Evolutionary conservation across 2,888 invertebrate genomes (phyloP), one percentile per base, ranked within the genome.

Genomic region (Ptilodon capucinus): DNA sequence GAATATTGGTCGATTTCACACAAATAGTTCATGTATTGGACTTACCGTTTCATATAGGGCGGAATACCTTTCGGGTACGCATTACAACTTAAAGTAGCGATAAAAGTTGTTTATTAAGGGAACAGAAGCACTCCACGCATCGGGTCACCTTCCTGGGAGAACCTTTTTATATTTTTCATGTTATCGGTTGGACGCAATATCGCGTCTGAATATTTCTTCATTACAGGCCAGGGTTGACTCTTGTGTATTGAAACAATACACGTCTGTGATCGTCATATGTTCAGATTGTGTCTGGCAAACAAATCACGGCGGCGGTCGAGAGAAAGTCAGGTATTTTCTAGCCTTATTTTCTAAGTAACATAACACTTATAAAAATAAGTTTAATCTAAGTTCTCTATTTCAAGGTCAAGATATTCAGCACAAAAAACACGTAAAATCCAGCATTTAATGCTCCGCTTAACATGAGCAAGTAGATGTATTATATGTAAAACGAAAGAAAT

Each of bases 91-190:
- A 74, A 73, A 63, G 68, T 50, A 46, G 46, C 57, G 52, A 77
- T 82, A 79, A 80, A 79, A 68, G 52, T 70, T 63, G 59, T 79
- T 76, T 73, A 78, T 76, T 70, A 69, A 71, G 19, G 28, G 39
- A 58, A 61, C 65, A 51, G 45, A 44, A 48, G 42, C 48, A 44
- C 50, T 41, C 52, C n/a, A 42, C 51, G 46, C 56, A 21, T 36
- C 47, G 62, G 67, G 61, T 64, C 64, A 62, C 64, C 55, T 60
- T 57, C 41, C 45, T 59, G 36, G 48, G 50, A 45, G 45, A 54
- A 43, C 60, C 54, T 64, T 62, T 51, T 45, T 48, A 50, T 48
- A 61, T 63, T 54, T 62, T 52, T 57, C 40, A 59, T 46, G 44
- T 40, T 54, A 57, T 64, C 52, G 51, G 50, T 49, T 54, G 39